Base-by-base conservation (phyloP, 2,113 vertebrate species). In the Bothrops jararaca region DNA sequence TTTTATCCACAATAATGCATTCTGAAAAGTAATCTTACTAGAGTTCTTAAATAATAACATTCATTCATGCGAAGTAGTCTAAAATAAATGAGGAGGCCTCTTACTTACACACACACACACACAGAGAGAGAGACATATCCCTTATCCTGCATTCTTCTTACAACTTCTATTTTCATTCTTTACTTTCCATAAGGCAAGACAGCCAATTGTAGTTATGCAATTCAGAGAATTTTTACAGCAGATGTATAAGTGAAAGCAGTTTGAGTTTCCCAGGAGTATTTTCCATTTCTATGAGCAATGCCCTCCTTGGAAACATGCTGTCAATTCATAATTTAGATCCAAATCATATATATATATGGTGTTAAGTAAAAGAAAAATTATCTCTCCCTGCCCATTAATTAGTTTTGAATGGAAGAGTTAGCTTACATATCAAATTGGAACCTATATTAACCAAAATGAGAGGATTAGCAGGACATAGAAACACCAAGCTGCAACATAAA, bases 21-120 rank as follows among this genome's bases (percentile, higher is more conserved):
- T 93, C 34, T 89, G 48, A 9, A 93, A 93, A 93, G 90, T 92
- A 94, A 95, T 89, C 90, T 60, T 74, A 94, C 42, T 86, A 91
- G 45, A 13, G 74, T 87, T n/a, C 39, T 0, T 7, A 15, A 15
- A 88, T 8, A 10, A 4, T 34, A 89, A 69, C 18, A 34, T 22
- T 54, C 87, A 80, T 15, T 60, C 13, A 42, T 80, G 10, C 91
- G 20, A 52, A 45, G 52, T 23, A 42, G 26, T 5, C 18, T 89
- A 56, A 88, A 5, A 56, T 48, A 88, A 48, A 48, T 53, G 4
- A 88, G 12, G 8, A 54, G 45, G 52, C 42, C 12, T 45, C 24
- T 74, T 12, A 54, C 1, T 64, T 1, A 92, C 4, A 29, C 57
- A 56, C 22, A 57, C 56, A 57, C 56, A 56, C 53, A 20, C 54